Base-by-base conservation (phyloP, 2,113 vertebrate species). In the Myrmophylax atrothorax region DNA sequence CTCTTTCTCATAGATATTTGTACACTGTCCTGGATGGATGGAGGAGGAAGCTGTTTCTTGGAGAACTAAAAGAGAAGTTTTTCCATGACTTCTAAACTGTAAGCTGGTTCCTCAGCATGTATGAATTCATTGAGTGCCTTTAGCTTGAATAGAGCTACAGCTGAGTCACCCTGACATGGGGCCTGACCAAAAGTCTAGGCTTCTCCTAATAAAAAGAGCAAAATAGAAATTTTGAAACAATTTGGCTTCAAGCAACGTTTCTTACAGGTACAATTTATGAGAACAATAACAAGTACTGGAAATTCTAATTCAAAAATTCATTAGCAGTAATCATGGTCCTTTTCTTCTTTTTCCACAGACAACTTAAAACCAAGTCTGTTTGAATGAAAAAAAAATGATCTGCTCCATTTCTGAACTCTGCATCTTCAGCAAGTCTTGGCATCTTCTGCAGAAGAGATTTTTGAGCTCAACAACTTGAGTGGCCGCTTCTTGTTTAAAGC, bases 241-340 rank as follows among this genome's bases (percentile, higher is more conserved):
- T 90, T 88, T 68, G 55, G 67, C 73, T 96, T 40, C 23, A 18
- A 87, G 69, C 91, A 96, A 88, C 29, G n/a, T 87, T 94, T 96
- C 89, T 90, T 89, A 60, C n/a, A 90, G 68, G 75, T 94, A 91
- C 46, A 40, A 33, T 89, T 96, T 94, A 90, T 64, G 64, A 90
- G 68, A 87, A 75, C 31, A 67, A 49, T 72, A 94, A 69, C 28
- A 67, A 74, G 49, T 24, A 56, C 83, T 90, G 86, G 75, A 90
- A 93, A 90, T 40, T 90, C 93, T 78, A 95, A 84, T 88, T 89
- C 69, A 95, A 91, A 94, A 92, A 95, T 81, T 94, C 80, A 94
- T 95, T 94, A 94, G 70, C 37, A 93, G n/a, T 62, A 78, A 84
- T 84, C 15, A 78, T 10, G 12, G 44, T 55, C 25, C 16, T 77